Evolutionary conservation across 1,140 invertebrate genomes (phyloP).

Genomic region (Zaprionus kolodkinae): DNA sequence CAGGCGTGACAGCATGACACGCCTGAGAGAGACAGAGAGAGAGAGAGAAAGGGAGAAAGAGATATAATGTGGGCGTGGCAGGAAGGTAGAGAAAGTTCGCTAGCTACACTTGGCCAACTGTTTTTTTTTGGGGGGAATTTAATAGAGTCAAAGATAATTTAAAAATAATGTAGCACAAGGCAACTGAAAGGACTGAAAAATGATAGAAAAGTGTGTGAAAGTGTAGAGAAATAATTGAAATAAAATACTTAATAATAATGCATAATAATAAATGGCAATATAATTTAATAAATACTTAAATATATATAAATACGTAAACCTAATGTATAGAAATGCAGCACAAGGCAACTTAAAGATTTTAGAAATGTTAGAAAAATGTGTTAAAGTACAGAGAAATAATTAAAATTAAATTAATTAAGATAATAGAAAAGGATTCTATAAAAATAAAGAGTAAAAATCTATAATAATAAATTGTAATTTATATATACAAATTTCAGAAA

Average conservation of each 20-base stretch:
- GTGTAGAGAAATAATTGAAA: neutral
- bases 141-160: slow-evolving; percentile 3
- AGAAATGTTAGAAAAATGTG: too few relatives aligned
- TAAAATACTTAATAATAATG: neutral
- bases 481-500: too few relatives aligned
- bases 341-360: neutral
- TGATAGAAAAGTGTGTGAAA: neutral
- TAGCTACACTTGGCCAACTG: slow-evolving; percentile 26
- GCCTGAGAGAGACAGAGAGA: neutral
- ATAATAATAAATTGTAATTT: neutral
- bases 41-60: neutral
- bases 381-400: neutral
- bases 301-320: too few relatives aligned
- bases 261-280: too few relatives aligned
- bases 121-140: neutral
- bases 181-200: neutral
- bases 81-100: slow-evolving; percentile 13
- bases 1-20: neutral
- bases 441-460: too few relatives aligned
- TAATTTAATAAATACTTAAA: too few relatives aligned
- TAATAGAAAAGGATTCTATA: too few relatives aligned
- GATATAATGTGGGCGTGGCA: neutral
- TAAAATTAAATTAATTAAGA: neutral
- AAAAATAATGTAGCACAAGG: neutral
- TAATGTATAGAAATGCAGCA: too few relatives aligned